A percentile compares a stretch with the other conserved stretches of the same genome.
Conservation (phyloP, 2,888 invertebrate species). For the Dorcus hopei region DNA sequence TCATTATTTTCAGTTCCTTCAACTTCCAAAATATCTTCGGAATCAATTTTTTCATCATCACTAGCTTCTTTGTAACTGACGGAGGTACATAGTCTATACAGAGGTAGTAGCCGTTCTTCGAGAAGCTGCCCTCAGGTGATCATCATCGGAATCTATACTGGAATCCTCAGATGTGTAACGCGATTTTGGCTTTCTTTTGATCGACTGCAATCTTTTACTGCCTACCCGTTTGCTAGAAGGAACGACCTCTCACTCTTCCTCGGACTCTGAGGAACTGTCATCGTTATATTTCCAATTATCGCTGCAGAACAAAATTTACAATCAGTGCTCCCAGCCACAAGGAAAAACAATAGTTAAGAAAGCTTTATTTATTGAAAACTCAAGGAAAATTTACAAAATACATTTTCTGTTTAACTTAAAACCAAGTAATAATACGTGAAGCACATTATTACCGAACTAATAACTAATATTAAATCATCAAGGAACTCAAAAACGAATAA, state of each 20-base stretch:
- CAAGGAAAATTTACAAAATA: too few relatives aligned
- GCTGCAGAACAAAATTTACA: conserved; percentile 12
- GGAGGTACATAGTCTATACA: too few relatives aligned
- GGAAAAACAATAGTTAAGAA: too few relatives aligned
- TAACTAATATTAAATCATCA: too few relatives aligned
- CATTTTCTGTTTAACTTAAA: too few relatives aligned
- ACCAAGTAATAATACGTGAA: too few relatives aligned
- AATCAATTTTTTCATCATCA: conserved; percentile 85
- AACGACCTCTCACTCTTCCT: conserved; percentile 60
- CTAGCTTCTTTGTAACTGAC: conserved; percentile 95
- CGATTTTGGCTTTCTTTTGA: conserved; percentile 34
- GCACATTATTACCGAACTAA: too few relatives aligned
- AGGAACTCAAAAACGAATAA: too few relatives aligned
- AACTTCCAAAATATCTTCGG: conserved; percentile 86
- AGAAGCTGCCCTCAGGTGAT: conserved; percentile 53
- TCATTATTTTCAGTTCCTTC: conserved; percentile 61
- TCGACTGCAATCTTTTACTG: conserved; percentile 32
- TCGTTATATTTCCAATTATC: conserved; percentile 48
- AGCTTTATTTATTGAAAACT: too few relatives aligned
- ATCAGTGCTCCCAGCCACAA: too few relatives aligned
- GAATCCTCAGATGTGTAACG: conserved; percentile 51
- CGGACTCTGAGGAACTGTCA: conserved; percentile 62
- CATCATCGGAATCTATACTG: conserved; percentile 52
- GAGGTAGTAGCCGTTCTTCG: conserved; percentile 61
- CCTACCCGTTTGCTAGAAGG: conserved; percentile 59